A percentile compares a stretch with the other conserved stretches of the same genome.
Evolutionary conservation across 1,140 invertebrate genomes (phyloP).

Genomic region (Eupristina koningsbergeri): DNA sequence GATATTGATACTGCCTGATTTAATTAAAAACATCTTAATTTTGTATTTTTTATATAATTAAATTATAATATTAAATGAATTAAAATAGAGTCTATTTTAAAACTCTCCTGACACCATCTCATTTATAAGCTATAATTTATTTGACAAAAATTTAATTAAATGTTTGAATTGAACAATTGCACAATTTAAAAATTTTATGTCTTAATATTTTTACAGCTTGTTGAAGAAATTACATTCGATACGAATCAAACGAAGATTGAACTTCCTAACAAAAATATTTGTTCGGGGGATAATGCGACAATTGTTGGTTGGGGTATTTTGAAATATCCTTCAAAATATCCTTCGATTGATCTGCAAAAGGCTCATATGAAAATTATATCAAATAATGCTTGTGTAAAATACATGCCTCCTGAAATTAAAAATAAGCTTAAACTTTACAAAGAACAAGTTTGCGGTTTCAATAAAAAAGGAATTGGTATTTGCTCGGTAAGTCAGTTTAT

Average conservation of each 20-base stretch:
- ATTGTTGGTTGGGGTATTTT: constrained; percentile 33
- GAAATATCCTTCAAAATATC: not conserved
- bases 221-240: not conserved
- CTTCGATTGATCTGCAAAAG: not conserved
- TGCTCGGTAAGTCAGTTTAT: constrained; percentile 18
- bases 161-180: too few relatives aligned
- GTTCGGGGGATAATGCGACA: not conserved
- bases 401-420: not conserved
- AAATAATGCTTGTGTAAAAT: not conserved
- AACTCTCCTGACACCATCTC: too few relatives aligned
- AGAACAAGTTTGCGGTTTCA: constrained; percentile 20
- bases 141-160: too few relatives aligned
- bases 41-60: too few relatives aligned
- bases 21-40: too few relatives aligned
- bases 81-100: too few relatives aligned
- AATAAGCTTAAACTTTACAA: not conserved
- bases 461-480: constrained; percentile 14
- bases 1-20: too few relatives aligned
- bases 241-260: constrained; percentile 8
- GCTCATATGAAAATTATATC: constrained; percentile 8
- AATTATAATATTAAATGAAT: too few relatives aligned
- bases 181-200: constrained; percentile 3
- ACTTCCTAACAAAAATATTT: not conserved
- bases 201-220: constrained; percentile 2
- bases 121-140: too few relatives aligned